These are phyloP conservation scores for Andrena camellia DNA, from an alignment of 2,888 invertebrate species.

Conservation along the genomic window DNA sequence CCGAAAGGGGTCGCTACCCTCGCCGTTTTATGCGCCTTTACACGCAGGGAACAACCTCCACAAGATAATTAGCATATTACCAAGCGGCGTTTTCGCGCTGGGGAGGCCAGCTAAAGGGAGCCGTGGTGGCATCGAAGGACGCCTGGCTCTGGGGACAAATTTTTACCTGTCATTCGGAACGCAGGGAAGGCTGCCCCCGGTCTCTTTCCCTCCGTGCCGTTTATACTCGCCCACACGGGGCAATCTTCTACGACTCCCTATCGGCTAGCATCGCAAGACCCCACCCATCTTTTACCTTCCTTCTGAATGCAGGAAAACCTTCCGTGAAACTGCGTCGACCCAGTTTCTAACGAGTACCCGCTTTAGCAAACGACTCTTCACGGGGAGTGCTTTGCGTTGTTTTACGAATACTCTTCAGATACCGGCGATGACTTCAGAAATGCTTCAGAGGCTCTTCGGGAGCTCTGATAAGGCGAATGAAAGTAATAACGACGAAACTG, in stretches of 20 bases:
- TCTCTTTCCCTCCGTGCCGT: conserved; percentile 3
- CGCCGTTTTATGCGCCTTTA: conserved; percentile 52
- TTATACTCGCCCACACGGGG: conserved; percentile 5
- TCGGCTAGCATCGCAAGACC: not conserved
- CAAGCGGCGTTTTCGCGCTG: conserved; percentile 34
- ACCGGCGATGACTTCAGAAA: not conserved
- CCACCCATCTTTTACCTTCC: not conserved
- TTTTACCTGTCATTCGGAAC: conserved; percentile 21
- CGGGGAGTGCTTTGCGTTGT: not conserved
- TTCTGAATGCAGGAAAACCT: conserved; percentile 10
- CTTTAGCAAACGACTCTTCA: not conserved
- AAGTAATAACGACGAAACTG: too few relatives aligned
- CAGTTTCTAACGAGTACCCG: conserved; percentile 11
- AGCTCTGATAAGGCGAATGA: too few relatives aligned
- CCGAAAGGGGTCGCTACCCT: conserved; percentile 56
- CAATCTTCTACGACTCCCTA: conserved; percentile 15
- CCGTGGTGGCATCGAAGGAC: conserved; percentile 15
- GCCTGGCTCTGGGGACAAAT: conserved; percentile 31
- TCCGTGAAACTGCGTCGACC: conserved; percentile 34
- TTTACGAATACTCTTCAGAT: not conserved
- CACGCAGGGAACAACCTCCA: conserved; percentile 57
- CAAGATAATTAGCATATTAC: conserved; percentile 70
- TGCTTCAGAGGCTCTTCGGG: too few relatives aligned
- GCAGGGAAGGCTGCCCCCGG: conserved; percentile 31
- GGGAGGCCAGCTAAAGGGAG: conserved; percentile 8